Conservation (phyloP, 2,888 invertebrate genomes). For the Chymomyza amoena region DNA sequence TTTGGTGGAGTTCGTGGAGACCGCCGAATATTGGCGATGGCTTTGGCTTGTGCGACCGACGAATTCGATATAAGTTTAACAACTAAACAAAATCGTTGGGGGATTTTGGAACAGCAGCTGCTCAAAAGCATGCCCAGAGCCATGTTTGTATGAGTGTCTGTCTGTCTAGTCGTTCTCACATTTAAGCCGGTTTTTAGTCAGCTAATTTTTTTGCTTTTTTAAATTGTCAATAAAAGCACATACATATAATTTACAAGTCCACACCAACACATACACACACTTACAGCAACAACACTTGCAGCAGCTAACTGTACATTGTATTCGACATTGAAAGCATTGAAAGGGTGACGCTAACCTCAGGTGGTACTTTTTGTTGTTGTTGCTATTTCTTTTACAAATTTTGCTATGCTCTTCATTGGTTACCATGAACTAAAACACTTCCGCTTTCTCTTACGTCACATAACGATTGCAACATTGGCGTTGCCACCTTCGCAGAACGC, state of each 20-base stretch:
- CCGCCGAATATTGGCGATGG: neutral
- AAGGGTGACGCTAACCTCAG: neutral
- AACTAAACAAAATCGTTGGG: conserved; percentile 50
- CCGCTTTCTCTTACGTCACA: neutral
- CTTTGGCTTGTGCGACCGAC: conserved; percentile 48
- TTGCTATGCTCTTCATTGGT: neutral
- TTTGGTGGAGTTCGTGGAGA: neutral
- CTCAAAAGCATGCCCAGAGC: neutral
- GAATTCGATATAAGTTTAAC: conserved; percentile 51
- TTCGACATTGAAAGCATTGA: neutral
- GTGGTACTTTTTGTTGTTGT: neutral
- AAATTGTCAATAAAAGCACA: conserved; percentile 2
- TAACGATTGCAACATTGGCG: neutral
- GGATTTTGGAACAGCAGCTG: conserved; percentile 40
- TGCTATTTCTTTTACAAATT: conserved; percentile 5
- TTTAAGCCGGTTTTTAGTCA: conserved; percentile 55
- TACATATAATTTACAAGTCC: neutral
- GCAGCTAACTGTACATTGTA: neutral
- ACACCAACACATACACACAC: neutral
- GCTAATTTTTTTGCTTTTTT: conserved; percentile 18
- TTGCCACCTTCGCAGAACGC: neutral
- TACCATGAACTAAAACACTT: neutral
- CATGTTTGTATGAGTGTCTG: neutral
- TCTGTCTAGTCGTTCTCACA: conserved; percentile 39
- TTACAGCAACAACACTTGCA: conserved; percentile 12